Evolutionary conservation across 2,113 vertebrate species (phyloP).

Genomic region (Oriolus oriolus): DNA sequence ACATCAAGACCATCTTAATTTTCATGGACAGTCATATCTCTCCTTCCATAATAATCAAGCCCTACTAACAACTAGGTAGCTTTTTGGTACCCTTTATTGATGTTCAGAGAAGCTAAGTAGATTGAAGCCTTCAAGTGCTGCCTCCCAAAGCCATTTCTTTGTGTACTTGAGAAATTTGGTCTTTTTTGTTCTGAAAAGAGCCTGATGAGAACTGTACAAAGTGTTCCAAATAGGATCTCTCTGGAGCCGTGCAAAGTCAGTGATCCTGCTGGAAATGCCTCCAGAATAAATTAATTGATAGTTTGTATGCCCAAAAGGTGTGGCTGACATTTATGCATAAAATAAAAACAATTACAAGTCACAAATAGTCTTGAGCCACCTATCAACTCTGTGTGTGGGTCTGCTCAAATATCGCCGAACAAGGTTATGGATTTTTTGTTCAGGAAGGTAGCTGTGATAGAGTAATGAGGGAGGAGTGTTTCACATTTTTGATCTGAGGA

Average conservation of each 20-base stretch:
- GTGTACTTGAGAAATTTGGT: not conserved
- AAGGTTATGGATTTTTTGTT: not conserved
- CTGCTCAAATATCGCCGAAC: not conserved
- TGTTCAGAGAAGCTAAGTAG: not conserved
- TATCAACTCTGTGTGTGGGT: not conserved
- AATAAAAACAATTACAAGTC: not conserved
- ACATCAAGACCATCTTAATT: not conserved
- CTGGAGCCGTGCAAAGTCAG: not conserved
- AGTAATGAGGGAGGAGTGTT: not conserved
- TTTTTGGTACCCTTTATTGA: not conserved
- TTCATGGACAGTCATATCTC: not conserved
- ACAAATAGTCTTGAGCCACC: not conserved
- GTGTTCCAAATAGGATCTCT: not conserved
- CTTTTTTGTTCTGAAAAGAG: not conserved
- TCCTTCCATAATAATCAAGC: not conserved
- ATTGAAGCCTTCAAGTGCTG: not conserved
- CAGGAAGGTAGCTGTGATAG: not conserved
- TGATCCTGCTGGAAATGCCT: not conserved
- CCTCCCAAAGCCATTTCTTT: not conserved
- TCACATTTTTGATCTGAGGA: not conserved
- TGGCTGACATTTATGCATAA: not conserved
- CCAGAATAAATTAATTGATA: not conserved
- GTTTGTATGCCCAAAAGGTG: not conserved
- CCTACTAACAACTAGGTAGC: not conserved
- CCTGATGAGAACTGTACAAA: not conserved